Evolutionary conservation across 2,797 vertebrate species (phyloP), one percentile per base, ranked within the genome.

Genomic region (Podargus strigoides): DNA sequence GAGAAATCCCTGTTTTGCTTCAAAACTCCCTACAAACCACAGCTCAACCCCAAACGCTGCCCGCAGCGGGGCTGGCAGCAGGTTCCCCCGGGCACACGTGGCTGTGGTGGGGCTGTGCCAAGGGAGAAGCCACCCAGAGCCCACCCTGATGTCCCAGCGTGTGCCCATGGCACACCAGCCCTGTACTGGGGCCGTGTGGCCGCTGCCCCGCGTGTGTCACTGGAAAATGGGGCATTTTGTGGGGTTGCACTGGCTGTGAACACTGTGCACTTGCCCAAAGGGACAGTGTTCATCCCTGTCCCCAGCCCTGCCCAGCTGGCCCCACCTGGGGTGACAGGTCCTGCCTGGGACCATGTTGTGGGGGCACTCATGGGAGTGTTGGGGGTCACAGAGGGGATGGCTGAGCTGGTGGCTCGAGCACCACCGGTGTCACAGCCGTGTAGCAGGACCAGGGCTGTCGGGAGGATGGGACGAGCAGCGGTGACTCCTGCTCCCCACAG

Each of bases 391-490:
- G 56, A 6, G 75, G 60, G 8, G 16, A 27, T 41, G 55, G 9
- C 28, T 4, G 49, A 44, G 79, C 47, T 7, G 2, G 42, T 8
- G 1, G 1, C 72, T 62, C 7, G 1, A 55, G 47, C 42, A 1
- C 16, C 0, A 4, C 30, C 3, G 0, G 21, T 4, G 67, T 12
- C 32, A 3, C 63, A 4, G 14, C 32, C 0, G 5, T 49, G 47
- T 24, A 26, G 24, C 11, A 26, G 24, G 47, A 26, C 47, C n/a
- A 2, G 28, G 24, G 4, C 60, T 41, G 32, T 9, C 0, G 9
- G 24, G 11, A 28, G 10, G 16, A 13, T 0, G 6, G 6, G 30
- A 10, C 0, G 0, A 28, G 12, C 6, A 1, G 21, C 2, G 2
- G 10, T 0, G 55, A 3, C 5, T 14, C 27, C 69, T 0, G 62